These are phyloP conservation scores for Lathamus discolor DNA, from an alignment of 2,113 vertebrate species.

Conservation along the genomic window DNA sequence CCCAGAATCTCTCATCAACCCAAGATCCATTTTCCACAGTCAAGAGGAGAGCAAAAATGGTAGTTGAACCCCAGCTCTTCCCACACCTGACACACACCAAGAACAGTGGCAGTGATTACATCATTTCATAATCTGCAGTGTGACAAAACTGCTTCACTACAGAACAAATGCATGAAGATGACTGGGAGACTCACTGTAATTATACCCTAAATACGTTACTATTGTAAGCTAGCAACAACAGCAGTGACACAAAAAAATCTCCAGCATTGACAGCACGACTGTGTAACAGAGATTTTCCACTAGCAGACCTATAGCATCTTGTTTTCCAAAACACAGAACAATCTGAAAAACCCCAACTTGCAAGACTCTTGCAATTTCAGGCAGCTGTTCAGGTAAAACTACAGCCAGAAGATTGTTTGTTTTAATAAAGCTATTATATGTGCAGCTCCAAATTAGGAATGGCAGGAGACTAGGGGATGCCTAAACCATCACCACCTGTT, in stretches of 20 bases:
- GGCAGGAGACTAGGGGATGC: slow-evolving; percentile 57
- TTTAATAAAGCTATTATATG: slow-evolving; percentile 74
- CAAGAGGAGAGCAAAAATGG: background rate
- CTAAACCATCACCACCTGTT: slow-evolving; percentile 73
- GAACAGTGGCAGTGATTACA: background rate
- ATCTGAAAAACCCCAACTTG: background rate
- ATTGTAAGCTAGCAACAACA: background rate
- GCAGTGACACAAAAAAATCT: background rate
- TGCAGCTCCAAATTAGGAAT: slow-evolving; percentile 63
- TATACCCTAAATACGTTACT: background rate
- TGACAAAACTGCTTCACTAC: slow-evolving; percentile 5
- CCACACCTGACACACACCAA: background rate
- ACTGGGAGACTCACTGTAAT: background rate
- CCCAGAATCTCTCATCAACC: background rate
- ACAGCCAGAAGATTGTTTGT: slow-evolving; percentile 68
- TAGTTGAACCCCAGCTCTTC: background rate
- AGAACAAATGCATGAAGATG: background rate
- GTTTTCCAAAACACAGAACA: slow-evolving; percentile 10
- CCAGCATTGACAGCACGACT: background rate
- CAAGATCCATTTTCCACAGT: background rate
- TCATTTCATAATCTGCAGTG: background rate
- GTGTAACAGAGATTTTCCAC: slow-evolving; percentile 24
- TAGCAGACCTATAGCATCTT: background rate
- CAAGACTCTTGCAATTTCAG: slow-evolving; percentile 35
- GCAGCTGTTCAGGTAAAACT: slow-evolving; percentile 70